A percentile compares a stretch with the other conserved stretches of the same genome.
Evolutionary conservation across 2,888 invertebrate genomes (phyloP).

Genomic region (Lamellibrachia satsuma): DNA sequence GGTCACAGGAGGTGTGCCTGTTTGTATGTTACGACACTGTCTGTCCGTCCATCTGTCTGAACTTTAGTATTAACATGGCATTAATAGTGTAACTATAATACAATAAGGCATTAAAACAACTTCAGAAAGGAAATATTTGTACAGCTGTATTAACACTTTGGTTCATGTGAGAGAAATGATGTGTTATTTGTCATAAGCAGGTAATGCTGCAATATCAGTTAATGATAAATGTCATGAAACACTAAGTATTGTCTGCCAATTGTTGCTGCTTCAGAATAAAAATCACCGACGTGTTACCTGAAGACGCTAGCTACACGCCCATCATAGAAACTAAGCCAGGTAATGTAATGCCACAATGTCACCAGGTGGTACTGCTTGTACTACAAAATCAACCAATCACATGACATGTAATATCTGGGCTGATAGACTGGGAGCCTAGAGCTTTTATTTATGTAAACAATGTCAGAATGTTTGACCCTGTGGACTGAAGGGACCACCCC

Average conservation of each 20-base stretch:
- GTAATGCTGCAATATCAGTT: not conserved
- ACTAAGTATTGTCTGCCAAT: not conserved
- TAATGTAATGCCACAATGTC: not conserved
- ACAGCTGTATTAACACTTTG: not conserved
- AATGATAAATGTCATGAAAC: conserved; percentile 14
- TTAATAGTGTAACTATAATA: no score
- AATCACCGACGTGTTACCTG: conserved; percentile 47
- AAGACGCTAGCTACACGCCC: conserved; percentile 41
- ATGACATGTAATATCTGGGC: no score
- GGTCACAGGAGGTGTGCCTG: conserved; percentile 76
- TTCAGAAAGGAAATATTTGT: not conserved
- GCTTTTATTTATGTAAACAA: no score
- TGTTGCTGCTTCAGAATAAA: conserved; percentile 45
- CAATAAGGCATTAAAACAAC: no score
- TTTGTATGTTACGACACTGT: no score
- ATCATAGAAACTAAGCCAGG: not conserved
- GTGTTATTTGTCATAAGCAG: not conserved
- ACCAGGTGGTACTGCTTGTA: not conserved
- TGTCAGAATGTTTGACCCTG: no score
- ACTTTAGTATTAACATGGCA: no score
- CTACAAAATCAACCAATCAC: not conserved
- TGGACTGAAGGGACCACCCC: no score
- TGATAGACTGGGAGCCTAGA: no score
- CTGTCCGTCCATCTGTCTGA: no score
- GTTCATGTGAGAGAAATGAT: not conserved